Evolutionary conservation across 2,888 invertebrate species (phyloP).

Genomic region (Electrophaes corylata): DNA sequence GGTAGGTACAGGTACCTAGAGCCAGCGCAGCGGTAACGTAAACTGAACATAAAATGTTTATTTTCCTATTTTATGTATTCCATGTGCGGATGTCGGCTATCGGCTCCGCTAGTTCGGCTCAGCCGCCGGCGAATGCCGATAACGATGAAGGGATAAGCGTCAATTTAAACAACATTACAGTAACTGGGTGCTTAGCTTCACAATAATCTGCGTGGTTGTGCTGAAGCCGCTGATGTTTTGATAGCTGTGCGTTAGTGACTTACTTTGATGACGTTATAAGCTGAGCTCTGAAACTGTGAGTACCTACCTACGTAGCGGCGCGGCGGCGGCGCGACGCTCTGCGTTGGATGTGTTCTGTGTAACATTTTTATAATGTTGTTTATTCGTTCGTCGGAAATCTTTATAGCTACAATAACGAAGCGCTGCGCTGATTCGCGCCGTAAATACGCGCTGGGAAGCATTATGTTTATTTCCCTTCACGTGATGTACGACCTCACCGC

Average conservation of each 20-base stretch:
- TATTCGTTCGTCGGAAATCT: slow-evolving; percentile 4
- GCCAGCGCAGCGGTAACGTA: slow-evolving; percentile 3
- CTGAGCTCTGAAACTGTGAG: no score
- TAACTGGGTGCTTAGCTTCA: background rate
- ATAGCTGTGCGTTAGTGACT: background rate
- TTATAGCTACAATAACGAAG: slow-evolving; percentile 22
- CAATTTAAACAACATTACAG: background rate
- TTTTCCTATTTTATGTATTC: slow-evolving; percentile 10
- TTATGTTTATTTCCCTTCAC: slow-evolving; percentile 17
- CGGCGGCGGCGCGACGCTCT: background rate
- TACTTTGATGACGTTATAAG: no score
- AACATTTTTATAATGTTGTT: slow-evolving; percentile 4
- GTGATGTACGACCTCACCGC: slow-evolving; percentile 7
- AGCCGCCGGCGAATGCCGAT: slow-evolving; percentile 3
- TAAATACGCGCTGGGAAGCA: slow-evolving; percentile 16
- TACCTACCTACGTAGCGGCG: no score
- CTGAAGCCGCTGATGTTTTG: background rate
- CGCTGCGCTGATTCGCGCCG: slow-evolving; percentile 17
- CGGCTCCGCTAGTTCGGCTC: background rate
- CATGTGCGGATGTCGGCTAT: background rate
- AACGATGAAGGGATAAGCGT: background rate
- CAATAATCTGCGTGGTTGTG: background rate
- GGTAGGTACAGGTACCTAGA: no score
- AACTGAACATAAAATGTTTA: slow-evolving; percentile 13
- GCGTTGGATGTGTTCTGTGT: background rate